Evolutionary conservation across 2,113 vertebrate species (phyloP), one percentile per base, ranked within the genome.

Genomic region (Agapornis roseicollis): DNA sequence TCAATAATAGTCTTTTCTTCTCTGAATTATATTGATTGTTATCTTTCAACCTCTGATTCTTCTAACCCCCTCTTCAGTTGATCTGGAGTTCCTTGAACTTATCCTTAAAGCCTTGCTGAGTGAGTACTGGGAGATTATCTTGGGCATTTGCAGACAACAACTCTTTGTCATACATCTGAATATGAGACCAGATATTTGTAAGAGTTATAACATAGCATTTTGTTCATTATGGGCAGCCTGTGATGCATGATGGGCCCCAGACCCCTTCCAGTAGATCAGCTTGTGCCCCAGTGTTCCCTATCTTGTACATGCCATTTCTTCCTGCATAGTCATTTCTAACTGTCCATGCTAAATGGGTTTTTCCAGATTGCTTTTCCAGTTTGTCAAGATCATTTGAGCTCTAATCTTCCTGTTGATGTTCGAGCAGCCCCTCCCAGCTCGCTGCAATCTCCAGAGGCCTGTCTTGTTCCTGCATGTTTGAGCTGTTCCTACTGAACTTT

Each of bases 311-410:
- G 19, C 33, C 17, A 9, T n/a, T 70, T 60, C 50, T 64, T 72
- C 61, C 41, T 70, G 18, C 33, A 6, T 10, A 31, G 41, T 56
- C 5, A 2, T 66, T 88, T 55, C 55, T 77, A n/a, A 35, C 72
- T 73, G 55, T 58, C 85, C 20, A 0, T 39, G 46, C 60, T 80
- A 58, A 83, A 63, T 63, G 47, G 25, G 64, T 42, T 80, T 92
- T 92, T 70, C 37, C 47, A 44, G 50, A 95, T 81, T 46, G 95
- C 17, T 78, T 92, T 96, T 95, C 95, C 83, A 64, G 95, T 96
- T 90, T 60, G 73, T 93, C 92, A 78, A 84, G 83, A 89, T 93
- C 64, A 24, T 42, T 89, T 63, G 80, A 88, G 60, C 86, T 92
- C 83, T 78, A 12, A 55, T 60, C 64, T 46, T 55, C 16, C 80